Conservation (phyloP, 2,888 invertebrate species). For the Nesidiocoris tenuis region DNA sequence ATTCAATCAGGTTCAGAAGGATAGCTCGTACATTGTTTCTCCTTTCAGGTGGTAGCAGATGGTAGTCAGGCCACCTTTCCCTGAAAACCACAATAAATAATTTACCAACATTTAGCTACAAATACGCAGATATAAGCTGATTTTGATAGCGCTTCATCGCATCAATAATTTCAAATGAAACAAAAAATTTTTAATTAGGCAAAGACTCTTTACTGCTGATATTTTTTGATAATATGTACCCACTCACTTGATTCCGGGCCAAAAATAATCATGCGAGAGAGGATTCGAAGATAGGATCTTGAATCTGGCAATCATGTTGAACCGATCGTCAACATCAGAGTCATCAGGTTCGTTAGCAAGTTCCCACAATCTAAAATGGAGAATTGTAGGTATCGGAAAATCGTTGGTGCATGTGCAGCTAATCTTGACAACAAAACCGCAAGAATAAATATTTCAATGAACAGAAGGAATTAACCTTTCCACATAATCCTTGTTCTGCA, state of each 20-base stretch:
- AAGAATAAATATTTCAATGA: too few relatives aligned
- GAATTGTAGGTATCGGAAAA: too few relatives aligned
- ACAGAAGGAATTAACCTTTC: conserved; percentile 5
- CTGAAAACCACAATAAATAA: conserved; percentile 4
- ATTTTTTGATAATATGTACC: neutral
- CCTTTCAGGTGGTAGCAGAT: neutral
- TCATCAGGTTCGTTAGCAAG: conserved; percentile 27
- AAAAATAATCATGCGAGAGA: conserved; percentile 8
- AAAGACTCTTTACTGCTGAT: too few relatives aligned
- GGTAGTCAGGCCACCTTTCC: conserved; percentile 7
- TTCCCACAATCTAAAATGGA: conserved; percentile 18
- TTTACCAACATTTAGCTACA: neutral
- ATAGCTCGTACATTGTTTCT: neutral
- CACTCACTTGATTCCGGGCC: conserved; percentile 24
- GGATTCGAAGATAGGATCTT: conserved; percentile 25
- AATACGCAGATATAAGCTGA: too few relatives aligned
- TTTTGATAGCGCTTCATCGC: too few relatives aligned
- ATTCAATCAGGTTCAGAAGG: conserved; percentile 10
- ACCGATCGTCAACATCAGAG: neutral
- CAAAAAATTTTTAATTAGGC: too few relatives aligned
- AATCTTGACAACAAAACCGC: too few relatives aligned
- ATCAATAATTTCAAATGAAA: too few relatives aligned
- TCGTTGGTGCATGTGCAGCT: too few relatives aligned
- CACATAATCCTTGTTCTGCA: conserved; percentile 3
- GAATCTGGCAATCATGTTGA: neutral